Evolutionary conservation across 2,888 invertebrate species (phyloP), one percentile per base, ranked within the genome.

Genomic region (Acrocyrtus sp.): DNA sequence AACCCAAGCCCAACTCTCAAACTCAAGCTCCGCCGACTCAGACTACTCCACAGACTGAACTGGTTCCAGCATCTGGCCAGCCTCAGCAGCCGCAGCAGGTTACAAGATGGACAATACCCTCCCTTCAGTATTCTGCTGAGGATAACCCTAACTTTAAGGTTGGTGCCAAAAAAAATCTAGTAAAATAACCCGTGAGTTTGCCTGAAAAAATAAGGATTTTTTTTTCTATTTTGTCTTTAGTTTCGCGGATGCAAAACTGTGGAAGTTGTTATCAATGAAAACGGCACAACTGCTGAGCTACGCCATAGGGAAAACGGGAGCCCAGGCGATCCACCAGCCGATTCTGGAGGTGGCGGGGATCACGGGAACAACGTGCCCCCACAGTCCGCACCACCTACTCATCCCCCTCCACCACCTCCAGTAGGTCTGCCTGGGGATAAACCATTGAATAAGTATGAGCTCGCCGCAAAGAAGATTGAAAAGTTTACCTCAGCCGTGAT

Each of bases 391-490:
- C 43, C 57, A 26, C 60, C 39, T 24, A 34, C 12, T 26, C 19
- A 34, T 17, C 61, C 47, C 1, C 47, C 45, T 3, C 19, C 48
- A 43, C 61, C 61, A n/a, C 70, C 62, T 21, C 43, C 53, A 53
- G 39, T 53, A 24, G 45, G 47, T 5, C 61, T 39, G 1, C 74
- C 74, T 15, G 70, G 76, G 19, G 65, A 78, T 1, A 73, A 70
- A 22, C 50, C 58, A 12, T 21, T 76, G 17, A 79, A 78, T 54
- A 78, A 78, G 41, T 81, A 79, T 51, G 80, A 81, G 56, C 24
- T 72, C n/a, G 77, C 76, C 8, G 79, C 78, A 10, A 76, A 76
- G 61, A 80, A 77, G 65, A 76, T 81, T 48, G 81, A 81, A 54
- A 74, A 72, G 34, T 76, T 78, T 54, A 81, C 81, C 2, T 79